phyloP scores from a whole-genome alignment of 2,888 invertebrate species.

The Microctonus aethiopoides region DNA sequence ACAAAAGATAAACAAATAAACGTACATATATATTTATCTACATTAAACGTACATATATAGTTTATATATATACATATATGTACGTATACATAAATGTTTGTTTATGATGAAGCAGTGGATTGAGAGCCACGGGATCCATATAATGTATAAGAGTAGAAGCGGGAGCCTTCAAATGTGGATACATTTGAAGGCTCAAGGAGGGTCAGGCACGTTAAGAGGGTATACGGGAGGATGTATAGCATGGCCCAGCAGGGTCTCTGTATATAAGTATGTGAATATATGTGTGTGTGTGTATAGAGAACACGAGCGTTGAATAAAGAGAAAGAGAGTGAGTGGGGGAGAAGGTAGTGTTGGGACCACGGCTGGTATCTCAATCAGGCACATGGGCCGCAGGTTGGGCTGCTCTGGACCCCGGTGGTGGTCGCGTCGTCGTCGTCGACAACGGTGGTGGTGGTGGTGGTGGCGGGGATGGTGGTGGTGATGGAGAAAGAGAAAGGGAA shows the following conservation, averaged over 20 bases:
- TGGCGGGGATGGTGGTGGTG: slow-evolving; percentile 44
- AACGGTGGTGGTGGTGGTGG: slow-evolving; percentile 56
- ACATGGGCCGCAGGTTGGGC: slow-evolving; percentile 58
- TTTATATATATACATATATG: too few relatives aligned
- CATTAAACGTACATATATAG: too few relatives aligned
- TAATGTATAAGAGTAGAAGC: slow-evolving; percentile 26
- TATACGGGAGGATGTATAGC: slow-evolving; percentile 18
- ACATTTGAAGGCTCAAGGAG: slow-evolving; percentile 30
- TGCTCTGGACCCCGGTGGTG: slow-evolving; percentile 57
- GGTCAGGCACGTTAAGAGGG: slow-evolving; percentile 29
- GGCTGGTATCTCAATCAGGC: slow-evolving; percentile 66
- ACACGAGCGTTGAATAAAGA: slow-evolving; percentile 1
- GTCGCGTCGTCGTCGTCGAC: too few relatives aligned
- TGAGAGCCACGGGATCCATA: slow-evolving; percentile 42
- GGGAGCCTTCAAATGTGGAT: too few relatives aligned
- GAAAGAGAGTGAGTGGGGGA: slow-evolving; percentile 15
- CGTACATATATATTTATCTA: not conserved
- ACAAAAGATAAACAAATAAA: not conserved
- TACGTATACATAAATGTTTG: not conserved
- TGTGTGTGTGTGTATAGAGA: not conserved
- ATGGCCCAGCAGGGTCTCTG: slow-evolving; percentile 11
- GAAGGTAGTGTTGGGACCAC: slow-evolving; percentile 42
- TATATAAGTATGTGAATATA: not conserved
- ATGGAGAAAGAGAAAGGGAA: slow-evolving; percentile 9
- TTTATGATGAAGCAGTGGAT: slow-evolving; percentile 1